Conservation (phyloP, 2,113 vertebrate species). For the Phainopepla nitens region DNA sequence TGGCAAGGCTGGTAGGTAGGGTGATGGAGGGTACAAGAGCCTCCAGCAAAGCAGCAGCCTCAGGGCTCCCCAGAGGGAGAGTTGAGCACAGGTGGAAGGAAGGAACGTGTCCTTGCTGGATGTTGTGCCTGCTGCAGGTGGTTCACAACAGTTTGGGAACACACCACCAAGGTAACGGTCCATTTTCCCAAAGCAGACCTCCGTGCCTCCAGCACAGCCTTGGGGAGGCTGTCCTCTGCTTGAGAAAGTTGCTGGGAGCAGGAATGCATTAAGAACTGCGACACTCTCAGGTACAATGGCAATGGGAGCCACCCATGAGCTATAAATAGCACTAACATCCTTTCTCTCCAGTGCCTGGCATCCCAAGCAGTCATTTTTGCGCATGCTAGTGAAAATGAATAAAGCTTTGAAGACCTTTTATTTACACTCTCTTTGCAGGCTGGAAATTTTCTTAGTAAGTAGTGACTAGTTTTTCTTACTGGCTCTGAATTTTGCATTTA, state of each 20-base stretch:
- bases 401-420: conserved; percentile 10
- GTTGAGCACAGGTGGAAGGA: not conserved
- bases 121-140: not conserved
- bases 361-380: conserved; percentile 2
- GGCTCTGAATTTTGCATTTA: not conserved
- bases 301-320: not conserved
- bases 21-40: not conserved
- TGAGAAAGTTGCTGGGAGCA: not conserved
- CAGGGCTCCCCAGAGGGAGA: not conserved
- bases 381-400: not conserved
- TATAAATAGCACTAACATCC: conserved; percentile 17
- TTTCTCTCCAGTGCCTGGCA: not conserved
- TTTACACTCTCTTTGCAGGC: not conserved
- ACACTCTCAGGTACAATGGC: not conserved
- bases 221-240: not conserved
- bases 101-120: not conserved
- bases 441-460: not conserved
- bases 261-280: not conserved
- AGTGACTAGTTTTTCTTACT: not conserved
- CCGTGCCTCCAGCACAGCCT: not conserved
- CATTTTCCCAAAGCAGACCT: not conserved
- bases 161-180: not conserved
- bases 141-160: not conserved
- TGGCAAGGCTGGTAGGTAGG: not conserved
- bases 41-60: not conserved